These are phyloP conservation scores for Lucilia cuprina DNA, from an alignment of 1,140 invertebrate genomes.

Conservation along the genomic window DNA sequence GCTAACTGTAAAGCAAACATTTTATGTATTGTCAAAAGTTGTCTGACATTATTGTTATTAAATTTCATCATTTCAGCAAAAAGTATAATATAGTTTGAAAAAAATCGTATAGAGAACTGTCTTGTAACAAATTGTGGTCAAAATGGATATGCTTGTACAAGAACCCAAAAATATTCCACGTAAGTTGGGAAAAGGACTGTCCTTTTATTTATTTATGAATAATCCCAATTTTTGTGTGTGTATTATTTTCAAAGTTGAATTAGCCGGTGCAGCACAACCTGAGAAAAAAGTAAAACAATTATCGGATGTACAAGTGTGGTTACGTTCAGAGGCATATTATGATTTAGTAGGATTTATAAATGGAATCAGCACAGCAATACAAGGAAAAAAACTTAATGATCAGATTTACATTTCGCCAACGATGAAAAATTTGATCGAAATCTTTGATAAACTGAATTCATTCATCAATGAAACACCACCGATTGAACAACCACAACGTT, in stretches of 20 bases:
- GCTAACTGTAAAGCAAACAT: no score
- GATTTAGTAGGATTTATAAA: constrained; percentile 89
- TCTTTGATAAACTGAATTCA: constrained; percentile 78
- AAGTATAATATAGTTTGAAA: no score
- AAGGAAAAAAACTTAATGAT: constrained; percentile 76
- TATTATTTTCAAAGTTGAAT: constrained; percentile 13
- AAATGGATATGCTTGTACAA: constrained; percentile 24
- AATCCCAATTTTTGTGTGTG: neutral
- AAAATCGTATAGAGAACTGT: no score
- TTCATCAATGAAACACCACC: constrained; percentile 88
- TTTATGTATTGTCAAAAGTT: no score
- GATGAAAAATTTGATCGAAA: constrained; percentile 69
- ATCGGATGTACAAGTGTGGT: constrained; percentile 80
- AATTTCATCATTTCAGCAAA: no score
- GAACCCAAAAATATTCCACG: constrained; percentile 36
- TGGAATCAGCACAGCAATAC: constrained; percentile 84
- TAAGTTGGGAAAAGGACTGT: neutral
- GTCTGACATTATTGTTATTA: no score
- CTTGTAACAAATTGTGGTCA: neutral
- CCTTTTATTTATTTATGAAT: neutral
- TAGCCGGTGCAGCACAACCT: constrained; percentile 21
- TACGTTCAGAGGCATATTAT: constrained; percentile 84
- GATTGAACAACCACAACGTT: constrained; percentile 92
- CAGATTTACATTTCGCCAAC: constrained; percentile 71
- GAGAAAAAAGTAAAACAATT: constrained; percentile 72